Percentiles rank a stretch among this genome's conserved stretches.
These are phyloP conservation scores for Dromius quadrimaculatus DNA, from an alignment of 2,888 invertebrate species.

Conservation along the genomic window DNA sequence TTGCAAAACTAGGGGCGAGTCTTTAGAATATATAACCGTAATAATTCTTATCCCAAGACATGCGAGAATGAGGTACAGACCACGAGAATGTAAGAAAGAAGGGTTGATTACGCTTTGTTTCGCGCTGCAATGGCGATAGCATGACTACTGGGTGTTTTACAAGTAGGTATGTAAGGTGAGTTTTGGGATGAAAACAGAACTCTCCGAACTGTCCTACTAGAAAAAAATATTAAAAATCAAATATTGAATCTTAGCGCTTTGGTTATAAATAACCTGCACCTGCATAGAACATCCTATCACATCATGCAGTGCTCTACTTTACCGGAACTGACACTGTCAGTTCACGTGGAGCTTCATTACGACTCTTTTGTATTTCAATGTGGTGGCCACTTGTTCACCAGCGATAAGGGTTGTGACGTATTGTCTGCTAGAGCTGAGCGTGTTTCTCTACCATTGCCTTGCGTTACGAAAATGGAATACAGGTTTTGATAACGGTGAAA, in stretches of 20 bases:
- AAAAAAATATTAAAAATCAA: too few relatives aligned
- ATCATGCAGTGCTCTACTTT: too few relatives aligned
- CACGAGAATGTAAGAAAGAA: not conserved
- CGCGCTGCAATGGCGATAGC: not conserved
- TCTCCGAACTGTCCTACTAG: too few relatives aligned
- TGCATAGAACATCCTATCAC: too few relatives aligned
- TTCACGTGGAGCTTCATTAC: slow-evolving; percentile 19
- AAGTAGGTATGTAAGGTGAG: too few relatives aligned
- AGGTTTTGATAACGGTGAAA: slow-evolving; percentile 34
- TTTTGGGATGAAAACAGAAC: too few relatives aligned
- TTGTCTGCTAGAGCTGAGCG: slow-evolving; percentile 9
- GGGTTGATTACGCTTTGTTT: slow-evolving; percentile 5
- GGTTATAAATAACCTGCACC: too few relatives aligned
- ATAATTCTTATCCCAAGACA: slow-evolving; percentile 48
- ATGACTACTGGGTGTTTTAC: slow-evolving; percentile 14
- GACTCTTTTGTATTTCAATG: slow-evolving; percentile 38
- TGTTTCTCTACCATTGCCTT: not conserved
- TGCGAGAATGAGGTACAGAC: slow-evolving; percentile 16
- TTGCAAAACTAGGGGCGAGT: slow-evolving; percentile 40
- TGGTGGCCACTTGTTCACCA: not conserved
- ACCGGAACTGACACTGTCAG: too few relatives aligned
- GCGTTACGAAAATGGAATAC: not conserved
- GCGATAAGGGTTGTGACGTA: slow-evolving; percentile 36
- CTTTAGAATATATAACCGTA: slow-evolving; percentile 48
- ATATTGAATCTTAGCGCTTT: too few relatives aligned